Evolutionary conservation across 2,113 vertebrate genomes (phyloP).

Genomic region (Seriola quinqueradiata): DNA sequence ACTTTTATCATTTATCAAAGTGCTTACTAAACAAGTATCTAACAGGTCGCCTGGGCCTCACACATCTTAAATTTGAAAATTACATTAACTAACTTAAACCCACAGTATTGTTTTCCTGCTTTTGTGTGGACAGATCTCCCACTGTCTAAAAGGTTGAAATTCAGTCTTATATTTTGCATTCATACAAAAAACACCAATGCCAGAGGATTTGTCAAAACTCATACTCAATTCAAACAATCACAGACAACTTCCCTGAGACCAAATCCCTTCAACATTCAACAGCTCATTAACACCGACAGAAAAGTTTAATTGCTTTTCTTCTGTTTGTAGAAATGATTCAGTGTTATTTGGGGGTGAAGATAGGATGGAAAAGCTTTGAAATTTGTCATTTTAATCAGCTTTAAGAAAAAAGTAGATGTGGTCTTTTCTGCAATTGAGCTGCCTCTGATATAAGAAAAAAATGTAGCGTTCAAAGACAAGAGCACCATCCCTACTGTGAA

Average conservation of each 20-base stretch:
- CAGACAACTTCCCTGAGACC: conserved; percentile 22
- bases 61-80: no score
- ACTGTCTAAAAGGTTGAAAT: neutral
- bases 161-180: neutral
- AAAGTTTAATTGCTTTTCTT: conserved; percentile 22
- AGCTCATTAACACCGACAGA: conserved; percentile 26
- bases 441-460: neutral
- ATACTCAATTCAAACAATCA: conserved; percentile 2
- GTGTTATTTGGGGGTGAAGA: neutral
- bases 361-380: neutral
- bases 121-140: neutral
- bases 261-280: conserved; percentile 19
- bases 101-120: no score
- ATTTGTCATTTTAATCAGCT: no score
- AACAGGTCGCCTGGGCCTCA: no score
- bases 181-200: neutral
- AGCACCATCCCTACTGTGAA: no score
- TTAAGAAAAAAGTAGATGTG: neutral
- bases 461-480: no score
- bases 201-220: neutral
- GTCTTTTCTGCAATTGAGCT: neutral
- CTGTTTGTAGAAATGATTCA: conserved; percentile 21
- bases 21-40: no score
- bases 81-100: no score
- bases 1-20: no score